Evolutionary conservation across 2,888 invertebrate genomes (phyloP).

Genomic region (Willowsia nigromaculata): DNA sequence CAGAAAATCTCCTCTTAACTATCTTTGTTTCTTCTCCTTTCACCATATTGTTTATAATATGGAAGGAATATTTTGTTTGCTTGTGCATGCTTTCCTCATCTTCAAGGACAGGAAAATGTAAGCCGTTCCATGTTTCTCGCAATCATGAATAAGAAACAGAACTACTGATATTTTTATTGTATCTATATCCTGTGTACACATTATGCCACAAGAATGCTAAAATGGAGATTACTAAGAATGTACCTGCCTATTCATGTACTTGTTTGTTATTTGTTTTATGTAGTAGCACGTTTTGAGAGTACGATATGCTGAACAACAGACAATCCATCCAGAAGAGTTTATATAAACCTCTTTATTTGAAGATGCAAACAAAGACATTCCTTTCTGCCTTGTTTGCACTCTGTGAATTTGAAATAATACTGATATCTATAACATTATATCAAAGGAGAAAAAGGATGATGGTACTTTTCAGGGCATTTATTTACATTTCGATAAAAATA

Average conservation of each 20-base stretch:
- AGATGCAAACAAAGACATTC: background rate
- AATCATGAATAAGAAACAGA: background rate
- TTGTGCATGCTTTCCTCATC: background rate
- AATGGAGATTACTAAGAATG: too few relatives aligned
- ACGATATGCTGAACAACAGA: background rate
- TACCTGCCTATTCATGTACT: too few relatives aligned
- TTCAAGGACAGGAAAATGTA: background rate
- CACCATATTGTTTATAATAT: background rate
- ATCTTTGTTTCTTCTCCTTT: background rate
- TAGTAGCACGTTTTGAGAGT: too few relatives aligned
- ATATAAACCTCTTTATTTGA: background rate
- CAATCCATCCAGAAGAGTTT: background rate
- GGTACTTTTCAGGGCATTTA: background rate
- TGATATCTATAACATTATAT: background rate
- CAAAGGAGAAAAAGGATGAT: background rate
- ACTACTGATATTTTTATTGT: too few relatives aligned
- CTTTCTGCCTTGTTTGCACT: background rate
- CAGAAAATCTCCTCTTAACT: background rate
- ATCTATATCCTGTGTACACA: too few relatives aligned
- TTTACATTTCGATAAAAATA: too few relatives aligned
- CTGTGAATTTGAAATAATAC: background rate
- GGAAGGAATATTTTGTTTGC: background rate
- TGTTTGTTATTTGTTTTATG: too few relatives aligned
- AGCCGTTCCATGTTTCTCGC: background rate
- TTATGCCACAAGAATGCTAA: too few relatives aligned